Evolutionary conservation across 2,113 vertebrate species (phyloP), one percentile per base, ranked within the genome.

Genomic region (Sinocyclocheilus grahami): DNA sequence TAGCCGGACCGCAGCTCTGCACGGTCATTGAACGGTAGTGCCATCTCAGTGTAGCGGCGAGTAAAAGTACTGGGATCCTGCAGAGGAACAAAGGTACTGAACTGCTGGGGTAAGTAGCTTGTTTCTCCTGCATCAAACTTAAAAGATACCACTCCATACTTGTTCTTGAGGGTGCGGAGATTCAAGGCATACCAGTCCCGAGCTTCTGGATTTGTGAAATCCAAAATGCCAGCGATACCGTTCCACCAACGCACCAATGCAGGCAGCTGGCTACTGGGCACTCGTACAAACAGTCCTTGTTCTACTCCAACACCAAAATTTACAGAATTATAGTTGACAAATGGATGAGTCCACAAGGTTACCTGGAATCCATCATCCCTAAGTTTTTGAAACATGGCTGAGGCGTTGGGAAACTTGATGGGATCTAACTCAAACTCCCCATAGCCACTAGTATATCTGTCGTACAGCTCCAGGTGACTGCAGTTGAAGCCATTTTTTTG

Each of bases 101-200:
- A 98, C 89, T 96, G 95, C 30, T 92, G 93, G 0, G 98, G 98
- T 39, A 99, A 95, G 91, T 98, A 99, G 91, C 96, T 97, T 1
- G 96, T 97, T 88, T 99, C 98, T 0, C 98, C 98, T 0, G 97
- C 98, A 0, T 99, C 97, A 2, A 99, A 99, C 87, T 98, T 99
- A 87, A 99, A 99, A 62, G 98, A 98, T 0, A 95, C 93, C 58
- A 99, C 92, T 0, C 93, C 89, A 0, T 98, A 98, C 84, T 94
- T 96, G 1, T 92, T 90, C 83, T 94, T 96, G 0, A 99, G 93
- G 69, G 90, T 89, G 18, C 85, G 90, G 48, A 99, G 92, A 13
- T 97, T 94, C 8, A 91, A 95, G 60, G 95, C 95, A 85, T 97
- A 98, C 97, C 97, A 99, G 20, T 97, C 95, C 0, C 95, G 93